These are phyloP conservation scores for Conus canariensis DNA, from an alignment of 2,888 invertebrate species.

Conservation along the genomic window DNA sequence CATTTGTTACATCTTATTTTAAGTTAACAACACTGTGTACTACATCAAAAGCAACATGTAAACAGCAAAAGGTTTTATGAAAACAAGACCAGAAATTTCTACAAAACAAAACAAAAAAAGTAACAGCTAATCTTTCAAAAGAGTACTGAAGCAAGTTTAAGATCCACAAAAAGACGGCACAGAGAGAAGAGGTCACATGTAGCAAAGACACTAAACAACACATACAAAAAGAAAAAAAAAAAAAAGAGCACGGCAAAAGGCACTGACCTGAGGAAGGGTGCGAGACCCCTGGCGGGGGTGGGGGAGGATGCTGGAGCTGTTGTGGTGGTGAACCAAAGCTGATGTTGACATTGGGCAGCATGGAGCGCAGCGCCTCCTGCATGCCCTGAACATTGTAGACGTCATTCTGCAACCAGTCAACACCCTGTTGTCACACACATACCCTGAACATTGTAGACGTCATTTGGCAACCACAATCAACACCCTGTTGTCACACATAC, in stretches of 20 bases:
- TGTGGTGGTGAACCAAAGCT: conserved; percentile 74
- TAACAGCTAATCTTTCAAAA: background rate
- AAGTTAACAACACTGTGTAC: conserved; percentile 15
- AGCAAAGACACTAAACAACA: background rate
- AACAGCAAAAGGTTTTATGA: background rate
- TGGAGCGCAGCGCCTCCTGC: conserved; percentile 79
- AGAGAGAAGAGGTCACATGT: background rate
- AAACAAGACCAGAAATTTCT: background rate
- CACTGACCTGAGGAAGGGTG: conserved; percentile 34
- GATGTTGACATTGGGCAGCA: conserved; percentile 80
- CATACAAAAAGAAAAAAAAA: background rate
- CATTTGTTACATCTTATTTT: background rate
- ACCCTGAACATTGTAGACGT: too few relatives aligned
- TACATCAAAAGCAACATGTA: conserved; percentile 2
- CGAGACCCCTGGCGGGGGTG: conserved; percentile 45
- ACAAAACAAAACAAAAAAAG: background rate
- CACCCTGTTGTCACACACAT: too few relatives aligned
- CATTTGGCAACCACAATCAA: background rate
- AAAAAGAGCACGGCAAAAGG: background rate
- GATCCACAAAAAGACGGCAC: background rate
- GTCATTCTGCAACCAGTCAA: conserved; percentile 59
- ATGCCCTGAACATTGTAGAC: conserved; percentile 80
- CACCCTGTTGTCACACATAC: conserved; percentile 75
- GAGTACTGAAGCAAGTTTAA: background rate
- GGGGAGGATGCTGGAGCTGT: conserved; percentile 45